Percentiles rank a stretch among this genome's conserved stretches.
These are phyloP conservation scores for Melanostigma gelatinosum DNA, from an alignment of 2,113 vertebrate genomes.

Conservation along the genomic window DNA sequence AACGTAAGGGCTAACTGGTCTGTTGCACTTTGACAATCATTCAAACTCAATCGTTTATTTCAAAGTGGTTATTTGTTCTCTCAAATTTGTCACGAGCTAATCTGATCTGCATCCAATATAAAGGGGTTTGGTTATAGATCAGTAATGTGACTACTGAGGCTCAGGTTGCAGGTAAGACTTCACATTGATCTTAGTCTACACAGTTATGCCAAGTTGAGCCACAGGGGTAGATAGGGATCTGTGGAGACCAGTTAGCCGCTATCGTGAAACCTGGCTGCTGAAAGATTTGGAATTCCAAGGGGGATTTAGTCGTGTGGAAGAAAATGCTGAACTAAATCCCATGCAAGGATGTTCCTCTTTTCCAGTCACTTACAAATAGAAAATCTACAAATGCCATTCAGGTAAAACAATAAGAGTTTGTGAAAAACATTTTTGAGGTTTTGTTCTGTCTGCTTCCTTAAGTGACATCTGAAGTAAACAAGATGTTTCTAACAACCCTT, in stretches of 20 bases:
- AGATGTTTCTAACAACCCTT: not conserved
- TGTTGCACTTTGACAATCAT: not conserved
- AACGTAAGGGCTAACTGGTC: not conserved
- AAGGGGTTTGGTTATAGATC: slow-evolving; percentile 44
- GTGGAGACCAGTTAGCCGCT: slow-evolving; percentile 31
- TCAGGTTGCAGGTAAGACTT: slow-evolving; percentile 61
- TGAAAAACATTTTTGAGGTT: not conserved
- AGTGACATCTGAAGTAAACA: not conserved
- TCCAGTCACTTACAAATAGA: slow-evolving; percentile 23
- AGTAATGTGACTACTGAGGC: slow-evolving; percentile 41
- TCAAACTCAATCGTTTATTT: not conserved
- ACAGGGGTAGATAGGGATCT: slow-evolving; percentile 67
- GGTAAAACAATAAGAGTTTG: slow-evolving; percentile 23
- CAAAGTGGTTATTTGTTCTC: slow-evolving; percentile 21
- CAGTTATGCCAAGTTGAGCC: slow-evolving; percentile 38
- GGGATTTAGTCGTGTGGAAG: slow-evolving; percentile 69
- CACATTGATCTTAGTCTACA: slow-evolving; percentile 42
- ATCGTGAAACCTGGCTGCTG: slow-evolving; percentile 60
- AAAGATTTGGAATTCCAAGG: slow-evolving; percentile 74
- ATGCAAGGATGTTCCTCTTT: slow-evolving; percentile 24
- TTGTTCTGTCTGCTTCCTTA: not conserved
- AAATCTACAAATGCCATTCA: slow-evolving; percentile 18
- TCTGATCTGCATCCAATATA: slow-evolving; percentile 41
- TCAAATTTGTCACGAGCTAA: slow-evolving; percentile 38
- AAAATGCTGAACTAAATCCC: slow-evolving; percentile 61